phyloP scores from a whole-genome alignment of 2,797 vertebrate species.

The Prunella strophiata region DNA sequence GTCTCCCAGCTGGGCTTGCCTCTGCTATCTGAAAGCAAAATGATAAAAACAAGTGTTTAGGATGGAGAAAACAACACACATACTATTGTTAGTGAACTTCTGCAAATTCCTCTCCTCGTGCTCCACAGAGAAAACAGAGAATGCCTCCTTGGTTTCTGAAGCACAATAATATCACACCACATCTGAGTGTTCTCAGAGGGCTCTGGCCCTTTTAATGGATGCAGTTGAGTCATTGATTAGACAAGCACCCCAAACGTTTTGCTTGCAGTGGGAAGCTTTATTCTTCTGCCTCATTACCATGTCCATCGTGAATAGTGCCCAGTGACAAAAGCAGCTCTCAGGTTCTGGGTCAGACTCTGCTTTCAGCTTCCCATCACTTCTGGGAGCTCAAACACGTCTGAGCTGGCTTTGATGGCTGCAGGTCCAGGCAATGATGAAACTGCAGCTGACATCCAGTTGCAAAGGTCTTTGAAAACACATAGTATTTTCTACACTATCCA shows the following conservation, averaged over 20 bases:
- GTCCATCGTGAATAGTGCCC: not conserved
- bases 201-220: not conserved
- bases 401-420: constrained; percentile 11
- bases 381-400: not conserved
- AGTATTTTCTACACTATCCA: not conserved
- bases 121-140: not conserved
- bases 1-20: constrained; percentile 18
- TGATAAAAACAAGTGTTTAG: not conserved
- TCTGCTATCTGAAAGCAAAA: constrained; percentile 13
- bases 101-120: not conserved
- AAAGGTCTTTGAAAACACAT: not conserved
- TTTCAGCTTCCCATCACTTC: not conserved
- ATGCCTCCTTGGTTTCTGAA: not conserved
- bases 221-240: not conserved
- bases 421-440: not conserved
- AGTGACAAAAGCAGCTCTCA: not conserved
- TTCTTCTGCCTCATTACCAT: constrained; percentile 3
- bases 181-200: not conserved
- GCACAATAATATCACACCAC: not conserved
- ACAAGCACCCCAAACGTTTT: not conserved
- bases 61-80: not conserved
- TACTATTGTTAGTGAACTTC: not conserved
- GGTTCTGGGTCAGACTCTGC: not conserved
- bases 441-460: not conserved
- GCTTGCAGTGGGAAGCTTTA: not conserved